phyloP scores from a whole-genome alignment of 2,888 invertebrate genomes.

The Xylota segnis region DNA sequence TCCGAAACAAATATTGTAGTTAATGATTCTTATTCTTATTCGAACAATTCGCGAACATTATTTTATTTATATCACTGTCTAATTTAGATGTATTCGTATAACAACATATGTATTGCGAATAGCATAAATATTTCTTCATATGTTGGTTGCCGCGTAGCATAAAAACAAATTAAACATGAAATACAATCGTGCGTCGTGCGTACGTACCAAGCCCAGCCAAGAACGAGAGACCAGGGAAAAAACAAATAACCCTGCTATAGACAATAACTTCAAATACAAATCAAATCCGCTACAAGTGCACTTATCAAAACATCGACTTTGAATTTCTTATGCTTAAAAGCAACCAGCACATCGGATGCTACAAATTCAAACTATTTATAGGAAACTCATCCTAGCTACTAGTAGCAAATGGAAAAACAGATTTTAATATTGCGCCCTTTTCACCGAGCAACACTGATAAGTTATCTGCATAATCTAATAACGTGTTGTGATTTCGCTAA shows the following conservation, averaged over 20 bases:
- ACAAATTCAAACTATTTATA: constrained; percentile 40
- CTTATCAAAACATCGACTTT: constrained; percentile 10
- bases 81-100: constrained; percentile 36
- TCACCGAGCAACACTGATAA: constrained; percentile 9
- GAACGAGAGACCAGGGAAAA: constrained; percentile 21
- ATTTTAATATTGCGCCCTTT: constrained; percentile 30
- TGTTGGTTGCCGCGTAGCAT: constrained; percentile 35
- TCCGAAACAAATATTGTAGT: constrained; percentile 22
- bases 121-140: constrained; percentile 40
- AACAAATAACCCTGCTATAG: constrained; percentile 12
- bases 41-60: constrained; percentile 40
- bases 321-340: constrained; percentile 3
- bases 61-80: constrained; percentile 62
- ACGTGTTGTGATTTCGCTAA: not conserved
- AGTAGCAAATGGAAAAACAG: constrained; percentile 30
- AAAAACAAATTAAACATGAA: constrained; percentile 39
- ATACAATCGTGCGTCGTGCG: constrained; percentile 24
- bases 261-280: not conserved
- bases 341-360: constrained; percentile 11
- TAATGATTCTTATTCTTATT: constrained; percentile 44
- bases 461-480: constrained; percentile 38
- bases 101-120: constrained; percentile 8
- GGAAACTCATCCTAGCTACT: constrained; percentile 36
- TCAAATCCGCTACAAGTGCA: not conserved
- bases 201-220: not conserved